A percentile compares a stretch with the other conserved stretches of the same genome.
Conservation (phyloP, 2,113 vertebrate species). For the Ptilonorhynchus violaceus region DNA sequence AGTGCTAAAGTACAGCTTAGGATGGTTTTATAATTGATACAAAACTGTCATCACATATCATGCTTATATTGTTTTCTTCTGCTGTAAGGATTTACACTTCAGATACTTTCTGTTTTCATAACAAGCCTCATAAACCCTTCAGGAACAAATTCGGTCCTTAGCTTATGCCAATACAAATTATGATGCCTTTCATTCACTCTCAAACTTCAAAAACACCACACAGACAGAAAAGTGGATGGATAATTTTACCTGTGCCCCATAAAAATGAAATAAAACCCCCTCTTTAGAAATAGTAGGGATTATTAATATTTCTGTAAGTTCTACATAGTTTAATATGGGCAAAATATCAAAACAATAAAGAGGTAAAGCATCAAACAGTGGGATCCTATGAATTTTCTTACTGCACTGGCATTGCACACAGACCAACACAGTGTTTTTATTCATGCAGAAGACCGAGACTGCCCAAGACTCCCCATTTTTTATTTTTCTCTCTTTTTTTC, state of each 20-base stretch:
- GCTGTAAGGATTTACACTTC: conserved; percentile 14
- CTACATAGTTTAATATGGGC: background rate
- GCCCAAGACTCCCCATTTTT: background rate
- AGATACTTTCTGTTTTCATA: conserved; percentile 5
- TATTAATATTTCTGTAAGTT: background rate
- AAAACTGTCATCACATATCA: background rate
- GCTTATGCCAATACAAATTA: background rate
- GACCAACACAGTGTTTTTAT: background rate
- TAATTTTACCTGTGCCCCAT: background rate
- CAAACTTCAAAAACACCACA: background rate
- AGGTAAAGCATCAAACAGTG: background rate
- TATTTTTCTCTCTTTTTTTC: background rate
- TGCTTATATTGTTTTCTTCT: background rate
- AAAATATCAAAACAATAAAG: background rate
- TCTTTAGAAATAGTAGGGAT: background rate
- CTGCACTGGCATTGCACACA: background rate
- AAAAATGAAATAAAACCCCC: background rate
- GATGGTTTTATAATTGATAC: background rate
- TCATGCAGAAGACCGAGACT: background rate
- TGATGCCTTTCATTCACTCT: background rate
- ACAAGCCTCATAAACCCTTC: conserved; percentile 15
- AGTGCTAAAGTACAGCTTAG: background rate
- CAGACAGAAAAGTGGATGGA: background rate
- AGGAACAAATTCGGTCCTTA: background rate
- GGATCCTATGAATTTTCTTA: background rate